A percentile compares a stretch with the other conserved stretches of the same genome.
phyloP scores from a whole-genome alignment of 2,113 vertebrate genomes.

The Mastomys coucha region DNA sequence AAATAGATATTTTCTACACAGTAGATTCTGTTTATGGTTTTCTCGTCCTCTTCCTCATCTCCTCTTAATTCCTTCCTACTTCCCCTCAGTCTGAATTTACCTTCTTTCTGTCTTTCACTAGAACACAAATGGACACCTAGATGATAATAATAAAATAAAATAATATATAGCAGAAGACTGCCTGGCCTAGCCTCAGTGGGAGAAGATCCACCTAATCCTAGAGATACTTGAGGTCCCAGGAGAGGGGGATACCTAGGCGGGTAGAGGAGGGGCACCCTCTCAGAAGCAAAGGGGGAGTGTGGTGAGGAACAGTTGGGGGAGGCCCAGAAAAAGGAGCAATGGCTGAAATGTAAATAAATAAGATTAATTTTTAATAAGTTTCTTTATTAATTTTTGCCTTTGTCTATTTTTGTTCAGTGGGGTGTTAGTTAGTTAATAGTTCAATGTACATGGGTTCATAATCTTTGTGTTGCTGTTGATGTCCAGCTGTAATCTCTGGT shows the following conservation, averaged over 20 bases:
- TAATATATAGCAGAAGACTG: background rate
- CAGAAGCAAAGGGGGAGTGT: too few relatives aligned
- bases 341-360: too few relatives aligned
- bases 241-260: too few relatives aligned
- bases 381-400: background rate
- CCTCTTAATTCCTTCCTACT: background rate
- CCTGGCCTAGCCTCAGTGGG: too few relatives aligned
- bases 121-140: background rate
- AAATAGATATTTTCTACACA: background rate
- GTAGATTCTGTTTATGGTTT: background rate
- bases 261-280: too few relatives aligned
- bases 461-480: background rate
- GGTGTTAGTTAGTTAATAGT: too few relatives aligned
- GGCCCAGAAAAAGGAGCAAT: too few relatives aligned
- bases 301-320: too few relatives aligned
- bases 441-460: background rate
- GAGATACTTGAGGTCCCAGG: too few relatives aligned
- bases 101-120: background rate
- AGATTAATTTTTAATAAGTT: too few relatives aligned
- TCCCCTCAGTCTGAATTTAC: background rate
- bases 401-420: background rate
- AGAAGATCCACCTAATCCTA: too few relatives aligned
- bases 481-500: background rate
- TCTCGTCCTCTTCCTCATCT: background rate
- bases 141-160: background rate